Conservation (phyloP, 2,113 vertebrate genomes). For the Machaerirhynchus nigripectus region DNA sequence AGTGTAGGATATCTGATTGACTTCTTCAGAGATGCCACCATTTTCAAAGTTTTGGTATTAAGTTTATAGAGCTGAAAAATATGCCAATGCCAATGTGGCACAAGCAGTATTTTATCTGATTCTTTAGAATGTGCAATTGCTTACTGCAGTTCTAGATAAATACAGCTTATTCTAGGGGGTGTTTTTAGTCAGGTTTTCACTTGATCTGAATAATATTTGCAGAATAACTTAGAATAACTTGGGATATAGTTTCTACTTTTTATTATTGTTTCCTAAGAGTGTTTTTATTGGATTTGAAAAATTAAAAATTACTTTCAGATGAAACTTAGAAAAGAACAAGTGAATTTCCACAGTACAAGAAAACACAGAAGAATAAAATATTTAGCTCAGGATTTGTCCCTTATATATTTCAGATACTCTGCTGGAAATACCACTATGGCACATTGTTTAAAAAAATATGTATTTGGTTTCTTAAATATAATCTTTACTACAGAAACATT, state of each 20-base stretch:
- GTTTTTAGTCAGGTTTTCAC: not conserved
- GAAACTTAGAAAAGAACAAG: conserved; percentile 43
- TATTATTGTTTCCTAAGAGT: not conserved
- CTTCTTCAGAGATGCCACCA: conserved; percentile 38
- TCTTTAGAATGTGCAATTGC: conserved; percentile 11
- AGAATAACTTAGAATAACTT: conserved; percentile 30
- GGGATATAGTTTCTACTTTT: conserved; percentile 21
- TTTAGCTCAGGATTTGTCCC: conserved; percentile 60
- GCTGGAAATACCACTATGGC: conserved; percentile 27
- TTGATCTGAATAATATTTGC: conserved; percentile 28
- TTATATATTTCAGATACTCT: conserved; percentile 17
- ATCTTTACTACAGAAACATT: not conserved
- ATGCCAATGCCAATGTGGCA: not conserved
- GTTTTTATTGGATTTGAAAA: conserved; percentile 43
- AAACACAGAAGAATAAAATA: conserved; percentile 48
- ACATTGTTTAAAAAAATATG: conserved; percentile 40
- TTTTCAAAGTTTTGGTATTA: conserved; percentile 32
- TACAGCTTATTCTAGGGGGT: not conserved
- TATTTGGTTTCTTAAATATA: conserved; percentile 41
- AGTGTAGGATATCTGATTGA: conserved; percentile 28
- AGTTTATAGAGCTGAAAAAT: conserved; percentile 42
- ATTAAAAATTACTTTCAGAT: conserved; percentile 33
- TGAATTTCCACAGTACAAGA: conserved; percentile 58
- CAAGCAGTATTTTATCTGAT: conserved; percentile 7
- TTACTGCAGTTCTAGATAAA: conserved; percentile 33